Evolutionary conservation across 2,888 invertebrate genomes (phyloP).

Genomic region (Pollenia angustigena): DNA sequence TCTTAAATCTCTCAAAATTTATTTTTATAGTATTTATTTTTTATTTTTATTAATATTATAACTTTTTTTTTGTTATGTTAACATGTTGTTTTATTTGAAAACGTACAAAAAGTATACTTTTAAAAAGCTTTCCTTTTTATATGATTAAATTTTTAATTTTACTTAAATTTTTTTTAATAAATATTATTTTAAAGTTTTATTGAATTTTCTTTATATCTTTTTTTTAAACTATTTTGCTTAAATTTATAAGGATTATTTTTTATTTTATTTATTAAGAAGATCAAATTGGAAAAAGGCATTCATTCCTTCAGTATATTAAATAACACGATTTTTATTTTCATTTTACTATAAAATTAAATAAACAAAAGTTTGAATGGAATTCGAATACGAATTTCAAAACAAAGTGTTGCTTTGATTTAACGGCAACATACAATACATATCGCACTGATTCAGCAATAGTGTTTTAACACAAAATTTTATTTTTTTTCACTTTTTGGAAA

Average conservation of each 20-base stretch:
- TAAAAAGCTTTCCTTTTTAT: conserved; percentile 71
- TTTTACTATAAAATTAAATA: conserved; percentile 34
- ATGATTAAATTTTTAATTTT: conserved; percentile 54
- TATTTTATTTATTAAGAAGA: conserved; percentile 67
- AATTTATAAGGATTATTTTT: conserved; percentile 61
- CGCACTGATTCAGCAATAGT: no score
- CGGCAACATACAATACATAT: no score
- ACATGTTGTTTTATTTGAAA: conserved; percentile 70
- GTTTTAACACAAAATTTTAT: no score
- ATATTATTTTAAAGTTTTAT: conserved; percentile 43
- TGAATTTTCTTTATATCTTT: conserved; percentile 34
- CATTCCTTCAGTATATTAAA: conserved; percentile 62
- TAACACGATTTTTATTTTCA: conserved; percentile 31
- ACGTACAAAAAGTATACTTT: conserved; percentile 74
- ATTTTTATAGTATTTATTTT: conserved; percentile 35
- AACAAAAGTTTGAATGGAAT: conserved; percentile 43
- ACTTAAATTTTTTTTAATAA: conserved; percentile 39
- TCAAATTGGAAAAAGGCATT: conserved; percentile 71
- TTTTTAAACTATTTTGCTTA: conserved; percentile 57
- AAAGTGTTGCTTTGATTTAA: no score
- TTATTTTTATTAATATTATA: conserved; percentile 62
- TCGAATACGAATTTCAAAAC: no score
- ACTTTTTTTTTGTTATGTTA: conserved; percentile 67
- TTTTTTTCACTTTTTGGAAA: no score
- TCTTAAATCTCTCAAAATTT: conserved; percentile 60